Conservation (phyloP, 2,797 vertebrate species). For the Pseudochromis fuscus region DNA sequence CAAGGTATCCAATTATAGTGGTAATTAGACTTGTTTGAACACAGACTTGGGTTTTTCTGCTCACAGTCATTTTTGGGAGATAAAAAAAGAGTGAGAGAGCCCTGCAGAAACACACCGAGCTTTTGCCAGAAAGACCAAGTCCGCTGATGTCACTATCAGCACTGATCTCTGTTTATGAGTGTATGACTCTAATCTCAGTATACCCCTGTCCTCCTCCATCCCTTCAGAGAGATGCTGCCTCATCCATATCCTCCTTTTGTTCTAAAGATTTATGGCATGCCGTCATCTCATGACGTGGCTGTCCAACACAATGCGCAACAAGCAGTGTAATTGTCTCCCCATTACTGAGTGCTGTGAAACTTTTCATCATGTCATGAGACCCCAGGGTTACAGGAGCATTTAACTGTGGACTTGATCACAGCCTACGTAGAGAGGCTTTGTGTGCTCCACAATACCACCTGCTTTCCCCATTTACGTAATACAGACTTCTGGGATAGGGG, state of each 20-base stretch:
- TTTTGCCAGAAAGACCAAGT: slow-evolving; percentile 2
- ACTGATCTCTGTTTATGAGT: slow-evolving; percentile 27
- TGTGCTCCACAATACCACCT: slow-evolving; percentile 60
- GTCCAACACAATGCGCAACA: slow-evolving; percentile 55
- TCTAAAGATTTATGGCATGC: slow-evolving; percentile 60
- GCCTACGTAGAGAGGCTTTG: slow-evolving; percentile 21
- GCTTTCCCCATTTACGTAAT: slow-evolving; percentile 72
- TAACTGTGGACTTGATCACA: slow-evolving; percentile 49
- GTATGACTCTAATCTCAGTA: slow-evolving; percentile 40
- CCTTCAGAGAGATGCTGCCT: slow-evolving; percentile 59
- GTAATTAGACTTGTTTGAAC: slow-evolving; percentile 48
- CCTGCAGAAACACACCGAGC: slow-evolving; percentile 19
- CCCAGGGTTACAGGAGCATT: slow-evolving; percentile 60
- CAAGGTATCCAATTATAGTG: slow-evolving; percentile 27
- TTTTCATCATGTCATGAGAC: slow-evolving; percentile 69
- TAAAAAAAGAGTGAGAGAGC: background rate
- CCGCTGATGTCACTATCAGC: slow-evolving; percentile 52
- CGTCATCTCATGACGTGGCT: slow-evolving; percentile 68
- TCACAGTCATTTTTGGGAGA: slow-evolving; percentile 24
- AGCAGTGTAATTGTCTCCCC: slow-evolving; percentile 53
- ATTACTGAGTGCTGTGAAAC: slow-evolving; percentile 65
- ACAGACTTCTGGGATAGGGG: slow-evolving; percentile 68
- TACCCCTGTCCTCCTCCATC: slow-evolving; percentile 6
- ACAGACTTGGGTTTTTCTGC: slow-evolving; percentile 30
- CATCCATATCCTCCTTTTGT: slow-evolving; percentile 51